A percentile compares a stretch with the other conserved stretches of the same genome.
phyloP scores from a whole-genome alignment of 2,888 invertebrate genomes.

The Athalia circularis region DNA sequence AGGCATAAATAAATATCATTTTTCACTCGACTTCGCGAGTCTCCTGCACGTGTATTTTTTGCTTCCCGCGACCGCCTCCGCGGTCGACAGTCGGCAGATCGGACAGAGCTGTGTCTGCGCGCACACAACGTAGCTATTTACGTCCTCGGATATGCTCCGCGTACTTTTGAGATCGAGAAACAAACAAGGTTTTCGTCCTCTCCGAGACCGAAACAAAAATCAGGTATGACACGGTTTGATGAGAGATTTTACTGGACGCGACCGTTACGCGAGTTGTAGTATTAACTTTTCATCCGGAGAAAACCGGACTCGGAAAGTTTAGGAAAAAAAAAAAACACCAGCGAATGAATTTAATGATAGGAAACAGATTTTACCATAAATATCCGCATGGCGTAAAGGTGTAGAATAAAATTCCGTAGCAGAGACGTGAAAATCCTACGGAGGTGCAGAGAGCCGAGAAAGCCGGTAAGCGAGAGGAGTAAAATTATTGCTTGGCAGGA shows the following conservation, averaged over 20 bases:
- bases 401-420: background rate
- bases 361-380: no score
- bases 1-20: conserved; percentile 39
- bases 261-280: no score
- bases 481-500: conserved; percentile 22
- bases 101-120: conserved; percentile 24
- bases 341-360: no score
- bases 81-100: conserved; percentile 4
- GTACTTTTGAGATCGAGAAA: conserved; percentile 22
- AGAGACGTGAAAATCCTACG: conserved; percentile 10
- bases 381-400: background rate
- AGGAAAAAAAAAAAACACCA: no score
- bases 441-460: background rate
- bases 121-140: conserved; percentile 32
- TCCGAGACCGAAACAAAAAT: background rate
- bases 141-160: conserved; percentile 19
- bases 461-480: background rate
- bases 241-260: background rate
- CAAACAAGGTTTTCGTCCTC: conserved; percentile 1
- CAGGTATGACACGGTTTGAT: background rate
- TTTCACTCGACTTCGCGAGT: conserved; percentile 37
- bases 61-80: conserved; percentile 36
- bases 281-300: no score
- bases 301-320: no score
- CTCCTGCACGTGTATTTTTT: conserved; percentile 10